Evolutionary conservation across 2,888 invertebrate species (phyloP).

Genomic region (Metopia argyrocephala): DNA sequence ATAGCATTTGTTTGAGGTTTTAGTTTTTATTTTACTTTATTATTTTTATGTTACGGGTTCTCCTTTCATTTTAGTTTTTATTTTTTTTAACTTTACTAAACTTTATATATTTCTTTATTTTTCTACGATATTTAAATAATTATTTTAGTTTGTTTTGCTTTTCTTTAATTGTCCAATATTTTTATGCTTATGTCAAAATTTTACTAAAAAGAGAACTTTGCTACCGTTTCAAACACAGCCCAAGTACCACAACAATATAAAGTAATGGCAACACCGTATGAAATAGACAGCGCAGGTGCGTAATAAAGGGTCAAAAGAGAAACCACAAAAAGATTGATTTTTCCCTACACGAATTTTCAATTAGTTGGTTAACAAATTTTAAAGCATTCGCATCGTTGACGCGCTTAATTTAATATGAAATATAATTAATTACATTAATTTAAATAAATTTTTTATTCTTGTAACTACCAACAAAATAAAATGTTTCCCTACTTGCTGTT

Average conservation of each 20-base stretch:
- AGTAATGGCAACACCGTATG: not conserved
- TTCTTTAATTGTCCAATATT: too few species aligned
- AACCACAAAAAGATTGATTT: constrained; percentile 73
- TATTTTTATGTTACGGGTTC: too few species aligned
- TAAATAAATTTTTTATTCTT: constrained; percentile 28
- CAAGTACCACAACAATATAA: not conserved
- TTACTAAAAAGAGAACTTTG: not conserved
- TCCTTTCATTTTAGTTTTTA: too few species aligned
- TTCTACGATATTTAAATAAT: too few species aligned
- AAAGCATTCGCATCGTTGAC: constrained; percentile 56
- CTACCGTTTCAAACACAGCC: not conserved
- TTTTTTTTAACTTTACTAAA: too few species aligned
- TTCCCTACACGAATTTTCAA: constrained; percentile 66
- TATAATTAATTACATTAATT: constrained; percentile 44
- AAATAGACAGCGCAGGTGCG: constrained; percentile 57
- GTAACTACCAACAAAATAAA: constrained; percentile 44
- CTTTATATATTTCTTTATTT: too few species aligned
- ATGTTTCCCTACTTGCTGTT: constrained; percentile 52
- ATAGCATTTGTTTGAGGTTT: too few species aligned
- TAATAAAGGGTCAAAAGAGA: constrained; percentile 55
- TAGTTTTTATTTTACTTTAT: too few species aligned
- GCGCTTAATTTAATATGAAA: constrained; percentile 53
- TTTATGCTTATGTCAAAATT: not conserved
- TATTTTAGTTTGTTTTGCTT: too few species aligned
- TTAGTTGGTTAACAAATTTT: constrained; percentile 68